Evolutionary conservation across 2,888 invertebrate species (phyloP), one percentile per base, ranked within the genome.

Genomic region (Germaria angustata): DNA sequence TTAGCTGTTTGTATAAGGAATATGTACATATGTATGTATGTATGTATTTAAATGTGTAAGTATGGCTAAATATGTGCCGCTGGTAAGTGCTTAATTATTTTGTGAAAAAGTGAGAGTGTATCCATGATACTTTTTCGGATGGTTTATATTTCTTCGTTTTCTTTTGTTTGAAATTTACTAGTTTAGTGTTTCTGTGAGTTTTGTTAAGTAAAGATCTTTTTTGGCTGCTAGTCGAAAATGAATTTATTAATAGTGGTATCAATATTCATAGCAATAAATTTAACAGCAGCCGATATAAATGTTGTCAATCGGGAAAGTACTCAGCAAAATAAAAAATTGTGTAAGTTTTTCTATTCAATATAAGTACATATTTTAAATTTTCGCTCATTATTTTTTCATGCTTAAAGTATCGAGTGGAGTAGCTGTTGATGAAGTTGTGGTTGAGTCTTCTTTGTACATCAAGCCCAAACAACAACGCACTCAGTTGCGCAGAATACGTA

Each of bases 351-450:
- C 28, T n/a, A 28, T 41, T 57, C n/a, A 20, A n/a, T 22, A 13
- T n/a, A 59, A 66, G 32, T n/a, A 28, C 6, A 1, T 4, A 8
- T 3, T 39, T 13, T 5, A 34, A 49, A 49, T 59, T 72, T 61
- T 6, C 15, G 4, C 28, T 2, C 1, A 49, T 6, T n/a, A 32
- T 22, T 20, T 59, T 78, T 6, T 20, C 36, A 36, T 53, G 15
- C 44, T 41, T 51, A 8, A 28, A 90, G 90, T 87, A 20, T 77
- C 85, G 4, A 85, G 86, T 80, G 90, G 89, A 20, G 86, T 87
- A 15, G 87, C 89, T 11, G 87, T 91, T 80, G 92, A 92, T 86
- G 92, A 92, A 87, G 92, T 92, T n/a, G 91, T 92, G 2, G 92
- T 92, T 2, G 92, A 92, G 85, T 92, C 92, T 1, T 91, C 91